Evolutionary conservation across 2,888 invertebrate species (phyloP).

Genomic region (Drosophila mayaguana): DNA sequence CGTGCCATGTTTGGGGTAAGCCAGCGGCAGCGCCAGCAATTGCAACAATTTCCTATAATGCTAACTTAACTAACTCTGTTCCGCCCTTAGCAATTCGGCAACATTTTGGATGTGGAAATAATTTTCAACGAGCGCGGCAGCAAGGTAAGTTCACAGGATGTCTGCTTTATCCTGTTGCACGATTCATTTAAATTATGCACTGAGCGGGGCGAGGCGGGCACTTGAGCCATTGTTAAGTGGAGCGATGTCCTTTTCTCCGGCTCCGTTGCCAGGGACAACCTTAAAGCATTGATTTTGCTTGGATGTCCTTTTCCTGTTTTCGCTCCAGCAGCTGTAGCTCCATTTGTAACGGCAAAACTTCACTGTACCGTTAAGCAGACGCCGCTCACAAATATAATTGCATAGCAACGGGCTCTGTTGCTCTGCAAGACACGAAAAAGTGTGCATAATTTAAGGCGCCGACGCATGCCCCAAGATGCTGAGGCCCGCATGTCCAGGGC

Average conservation of each 20-base stretch:
- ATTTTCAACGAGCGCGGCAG: slow-evolving; percentile 99
- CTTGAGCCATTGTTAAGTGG: slow-evolving; percentile 47
- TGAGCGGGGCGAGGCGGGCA: slow-evolving; percentile 36
- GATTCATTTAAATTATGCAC: slow-evolving; percentile 81
- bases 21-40: slow-evolving; percentile 68
- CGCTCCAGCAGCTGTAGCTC: not conserved
- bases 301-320: slow-evolving; percentile 32
- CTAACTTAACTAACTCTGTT: slow-evolving; percentile 30
- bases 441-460: slow-evolving; percentile 73
- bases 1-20: slow-evolving; percentile 99
- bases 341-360: slow-evolving; percentile 2
- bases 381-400: slow-evolving; percentile 61
- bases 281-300: slow-evolving; percentile 17
- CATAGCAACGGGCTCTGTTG: slow-evolving; percentile 68
- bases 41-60: not conserved
- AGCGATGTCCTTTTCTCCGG: slow-evolving; percentile 39
- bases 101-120: slow-evolving; percentile 99
- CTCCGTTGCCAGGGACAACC: slow-evolving; percentile 46
- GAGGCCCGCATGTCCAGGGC: slow-evolving; percentile 63
- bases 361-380: slow-evolving; percentile 35
- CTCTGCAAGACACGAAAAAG: slow-evolving; percentile 34
- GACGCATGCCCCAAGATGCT: slow-evolving; percentile 56
- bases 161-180: slow-evolving; percentile 63
- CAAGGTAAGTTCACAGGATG: slow-evolving; percentile 92
- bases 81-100: slow-evolving; percentile 94